A percentile compares a stretch with the other conserved stretches of the same genome.
Evolutionary conservation across 2,797 vertebrate species (phyloP).

Genomic region (Lithobates sylvaticus): DNA sequence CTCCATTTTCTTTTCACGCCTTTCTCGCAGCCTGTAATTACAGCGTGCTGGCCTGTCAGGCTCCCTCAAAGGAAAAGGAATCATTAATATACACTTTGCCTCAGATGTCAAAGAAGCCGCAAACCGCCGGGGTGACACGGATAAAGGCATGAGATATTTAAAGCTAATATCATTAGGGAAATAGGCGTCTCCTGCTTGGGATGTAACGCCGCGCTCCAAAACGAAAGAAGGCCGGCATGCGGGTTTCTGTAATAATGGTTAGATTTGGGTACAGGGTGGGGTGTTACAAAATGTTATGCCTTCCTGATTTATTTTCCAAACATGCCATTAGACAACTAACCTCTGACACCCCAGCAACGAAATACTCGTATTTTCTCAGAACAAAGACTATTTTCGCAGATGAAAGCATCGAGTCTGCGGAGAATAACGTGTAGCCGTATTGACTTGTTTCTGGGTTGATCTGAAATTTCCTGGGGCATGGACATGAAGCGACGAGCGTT

Average conservation of each 20-base stretch:
- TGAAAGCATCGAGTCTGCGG: too few relatives aligned
- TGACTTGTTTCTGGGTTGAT: too few relatives aligned
- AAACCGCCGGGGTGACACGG: slow-evolving; percentile 52
- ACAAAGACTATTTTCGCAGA: too few relatives aligned
- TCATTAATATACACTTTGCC: slow-evolving; percentile 62
- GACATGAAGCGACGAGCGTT: too few relatives aligned
- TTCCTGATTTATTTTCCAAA: slow-evolving; percentile 10
- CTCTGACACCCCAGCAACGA: background rate
- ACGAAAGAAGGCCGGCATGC: background rate
- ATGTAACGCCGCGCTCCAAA: slow-evolving; percentile 26
- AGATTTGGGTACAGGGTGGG: background rate
- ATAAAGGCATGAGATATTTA: slow-evolving; percentile 58
- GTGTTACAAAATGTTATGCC: background rate
- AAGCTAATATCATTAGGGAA: slow-evolving; percentile 17
- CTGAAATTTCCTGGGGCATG: too few relatives aligned
- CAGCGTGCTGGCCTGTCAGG: slow-evolving; percentile 59
- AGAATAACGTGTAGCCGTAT: too few relatives aligned
- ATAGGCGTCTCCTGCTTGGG: slow-evolving; percentile 44
- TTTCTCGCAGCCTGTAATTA: slow-evolving; percentile 67
- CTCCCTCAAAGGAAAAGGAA: slow-evolving; percentile 57
- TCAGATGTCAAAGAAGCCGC: slow-evolving; percentile 61
- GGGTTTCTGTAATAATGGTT: background rate
- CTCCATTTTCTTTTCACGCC: slow-evolving; percentile 67
- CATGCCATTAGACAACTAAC: background rate
- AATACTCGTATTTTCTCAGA: background rate